Base-by-base conservation (phyloP, 1,140 invertebrate genomes). In the Drosophila baimaii region DNA sequence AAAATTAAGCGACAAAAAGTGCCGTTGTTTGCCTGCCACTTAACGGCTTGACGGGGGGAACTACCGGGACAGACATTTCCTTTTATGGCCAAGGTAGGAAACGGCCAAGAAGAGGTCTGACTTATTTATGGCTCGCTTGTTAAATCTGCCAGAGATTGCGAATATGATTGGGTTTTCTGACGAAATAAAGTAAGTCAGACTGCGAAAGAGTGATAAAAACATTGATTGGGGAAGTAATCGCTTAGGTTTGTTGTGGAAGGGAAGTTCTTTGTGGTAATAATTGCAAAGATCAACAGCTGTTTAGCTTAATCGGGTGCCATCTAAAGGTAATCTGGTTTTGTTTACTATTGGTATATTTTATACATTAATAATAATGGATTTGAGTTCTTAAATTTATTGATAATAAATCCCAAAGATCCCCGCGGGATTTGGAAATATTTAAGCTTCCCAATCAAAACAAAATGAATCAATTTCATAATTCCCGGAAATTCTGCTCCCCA, bases 11-110 rank as follows among this genome's bases (percentile, higher is more conserved):
- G 35, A 52, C 62, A 43, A 39, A 73, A 63, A 63, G 46, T 61
- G 64, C 57, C 56, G 46, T 77, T 81, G 79, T 81, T 81, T 73
- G 69, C 74, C 23, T 35, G 43, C 37, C 29, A 65, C 66, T 62
- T 39, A 23, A 49, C 31, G 63, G 47, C 27, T 29, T 46, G 46
- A 17, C 43, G 23, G 55, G 77, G 80, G 82, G 82, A 85, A 82
- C 44, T 64, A 88, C 82, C 70, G 37, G 37, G 44, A 61, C 35
- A 63, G 43, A 23, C 61, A 35, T 66, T 61, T 61, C 59, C 73
- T 49, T 59, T 77, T 80, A 73, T 55, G 78, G 52, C 17, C 58
- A 79, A 79, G 78, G 66, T 49, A 29, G 46, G 46, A 49, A n/a
- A 31, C 29, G 55, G 59, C 19, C 23, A 51, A 58, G 19, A 68